These are phyloP conservation scores for Pristionchus entomophagus DNA, from an alignment of 2,888 invertebrate genomes.

Conservation along the genomic window DNA sequence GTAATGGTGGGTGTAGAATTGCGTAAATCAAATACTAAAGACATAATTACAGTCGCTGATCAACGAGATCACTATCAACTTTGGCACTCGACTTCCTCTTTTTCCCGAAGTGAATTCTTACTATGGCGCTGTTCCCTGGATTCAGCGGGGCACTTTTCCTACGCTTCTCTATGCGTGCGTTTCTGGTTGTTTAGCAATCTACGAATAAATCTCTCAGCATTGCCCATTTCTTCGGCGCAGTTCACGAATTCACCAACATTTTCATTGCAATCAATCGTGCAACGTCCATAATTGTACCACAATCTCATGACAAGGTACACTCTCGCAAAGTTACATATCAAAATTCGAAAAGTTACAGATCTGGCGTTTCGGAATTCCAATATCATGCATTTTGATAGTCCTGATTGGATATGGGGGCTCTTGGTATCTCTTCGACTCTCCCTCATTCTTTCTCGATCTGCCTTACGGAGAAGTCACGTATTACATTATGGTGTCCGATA, in stretches of 20 bases:
- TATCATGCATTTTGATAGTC: not conserved
- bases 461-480: not conserved
- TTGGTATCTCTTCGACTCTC: constrained; percentile 1
- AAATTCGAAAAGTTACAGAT: not conserved
- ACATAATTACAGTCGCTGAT: not conserved
- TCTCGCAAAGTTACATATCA: not conserved
- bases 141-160: not conserved
- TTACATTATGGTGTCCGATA: not conserved
- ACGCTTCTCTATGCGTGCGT: not conserved
- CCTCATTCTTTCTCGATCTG: not conserved
- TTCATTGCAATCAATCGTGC: constrained; percentile 1
- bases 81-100: constrained; percentile 10
- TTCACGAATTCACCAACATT: constrained; percentile 1
- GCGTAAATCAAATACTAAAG: not conserved
- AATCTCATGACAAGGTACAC: not conserved
- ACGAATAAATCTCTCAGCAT: not conserved
- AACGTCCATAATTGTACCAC: not conserved
- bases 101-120: constrained; percentile 1
- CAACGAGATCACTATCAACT: not conserved
- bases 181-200: not conserved
- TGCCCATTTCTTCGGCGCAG: not conserved
- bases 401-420: not conserved
- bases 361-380: not conserved
- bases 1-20: not conserved
- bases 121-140: constrained; percentile 11